A percentile compares a stretch with the other conserved stretches of the same genome.
These are phyloP conservation scores for Eubasilissa splendida DNA, from an alignment of 2,888 invertebrate species.

Conservation along the genomic window DNA sequence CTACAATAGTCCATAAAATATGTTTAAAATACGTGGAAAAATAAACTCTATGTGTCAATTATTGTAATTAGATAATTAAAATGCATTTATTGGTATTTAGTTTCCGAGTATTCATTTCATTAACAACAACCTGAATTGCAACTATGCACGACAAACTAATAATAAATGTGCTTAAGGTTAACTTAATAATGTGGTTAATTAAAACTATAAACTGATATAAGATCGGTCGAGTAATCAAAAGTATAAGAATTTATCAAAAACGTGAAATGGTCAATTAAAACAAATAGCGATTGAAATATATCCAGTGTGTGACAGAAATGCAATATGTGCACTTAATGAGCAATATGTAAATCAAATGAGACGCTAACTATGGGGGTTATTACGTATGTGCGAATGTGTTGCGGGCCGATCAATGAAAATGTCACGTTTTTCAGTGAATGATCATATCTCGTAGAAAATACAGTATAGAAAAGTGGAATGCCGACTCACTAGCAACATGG, in stretches of 20 bases:
- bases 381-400: constrained; percentile 21
- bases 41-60: no score
- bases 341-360: constrained; percentile 6
- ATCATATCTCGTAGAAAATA: not conserved
- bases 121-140: not conserved
- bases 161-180: no score
- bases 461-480: not conserved
- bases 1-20: no score
- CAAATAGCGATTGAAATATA: not conserved
- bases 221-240: not conserved
- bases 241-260: constrained; percentile 5
- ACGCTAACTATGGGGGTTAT: constrained; percentile 32
- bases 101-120: constrained; percentile 14
- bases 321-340: not conserved
- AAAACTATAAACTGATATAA: constrained; percentile 9
- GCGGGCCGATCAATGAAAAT: constrained; percentile 38
- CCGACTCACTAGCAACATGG: constrained; percentile 30
- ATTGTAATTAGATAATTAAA: constrained; percentile 18
- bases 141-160: not conserved
- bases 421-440: constrained; percentile 9
- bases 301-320: not conserved
- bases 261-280: constrained; percentile 2
- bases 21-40: no score
- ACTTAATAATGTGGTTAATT: not conserved
- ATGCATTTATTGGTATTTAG: constrained; percentile 12